Conservation (phyloP, 2,888 invertebrate genomes). For the Elmis aenea region DNA sequence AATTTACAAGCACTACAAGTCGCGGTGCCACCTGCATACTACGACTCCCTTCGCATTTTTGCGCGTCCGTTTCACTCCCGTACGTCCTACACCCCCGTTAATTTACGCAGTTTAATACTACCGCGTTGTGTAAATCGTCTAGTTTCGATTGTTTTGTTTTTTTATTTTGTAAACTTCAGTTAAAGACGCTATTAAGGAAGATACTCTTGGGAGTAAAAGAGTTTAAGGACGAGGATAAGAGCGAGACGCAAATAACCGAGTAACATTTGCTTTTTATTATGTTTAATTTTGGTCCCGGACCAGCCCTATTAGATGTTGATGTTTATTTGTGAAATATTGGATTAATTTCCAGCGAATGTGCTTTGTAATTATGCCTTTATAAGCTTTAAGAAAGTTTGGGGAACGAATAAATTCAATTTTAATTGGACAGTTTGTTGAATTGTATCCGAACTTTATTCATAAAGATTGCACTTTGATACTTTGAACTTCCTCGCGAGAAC, state of each 20-base stretch:
- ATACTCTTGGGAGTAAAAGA: no score
- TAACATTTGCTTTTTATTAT: conserved; percentile 24
- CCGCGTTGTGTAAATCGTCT: no score
- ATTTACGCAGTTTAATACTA: no score
- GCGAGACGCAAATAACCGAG: no score
- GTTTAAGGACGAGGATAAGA: no score
- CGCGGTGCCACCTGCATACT: conserved; percentile 31
- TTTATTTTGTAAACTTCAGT: no score
- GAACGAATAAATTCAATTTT: conserved; percentile 21
- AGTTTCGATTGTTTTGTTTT: no score
- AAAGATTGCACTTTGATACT: conserved; percentile 23
- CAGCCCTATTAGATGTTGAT: conserved; percentile 19
- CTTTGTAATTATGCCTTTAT: conserved; percentile 23
- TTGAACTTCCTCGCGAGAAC: conserved; percentile 9
- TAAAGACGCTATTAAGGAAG: no score
- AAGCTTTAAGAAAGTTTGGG: conserved; percentile 22
- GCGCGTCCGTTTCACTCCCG: no score
- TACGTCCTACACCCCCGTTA: no score
- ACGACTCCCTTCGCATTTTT: conserved; percentile 18
- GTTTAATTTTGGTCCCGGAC: conserved; percentile 20
- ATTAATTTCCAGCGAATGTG: conserved; percentile 22
- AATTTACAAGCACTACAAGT: conserved; percentile 35
- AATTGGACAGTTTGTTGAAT: conserved; percentile 22
- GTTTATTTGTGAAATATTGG: conserved; percentile 20
- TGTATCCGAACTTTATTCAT: conserved; percentile 21